Percentiles rank a stretch among this genome's conserved stretches.
These are phyloP conservation scores for Malaclemys terrapin DNA, from an alignment of 2,113 vertebrate genomes.

Conservation along the genomic window DNA sequence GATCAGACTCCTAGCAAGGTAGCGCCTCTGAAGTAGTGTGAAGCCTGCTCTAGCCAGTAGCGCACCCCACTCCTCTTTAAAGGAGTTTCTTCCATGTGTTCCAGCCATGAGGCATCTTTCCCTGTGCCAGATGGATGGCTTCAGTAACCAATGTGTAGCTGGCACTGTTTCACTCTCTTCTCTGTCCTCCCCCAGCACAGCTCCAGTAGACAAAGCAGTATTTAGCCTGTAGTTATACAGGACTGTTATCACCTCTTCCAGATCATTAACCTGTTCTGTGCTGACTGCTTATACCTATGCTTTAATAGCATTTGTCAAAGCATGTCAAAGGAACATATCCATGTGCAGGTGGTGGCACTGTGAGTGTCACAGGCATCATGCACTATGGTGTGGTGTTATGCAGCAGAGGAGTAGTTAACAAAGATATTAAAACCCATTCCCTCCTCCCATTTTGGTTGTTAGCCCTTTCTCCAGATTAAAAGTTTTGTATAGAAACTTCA, in stretches of 20 bases:
- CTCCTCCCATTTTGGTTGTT: background rate
- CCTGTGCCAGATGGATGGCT: background rate
- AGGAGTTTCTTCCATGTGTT: background rate
- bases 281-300: rapidly evolving
- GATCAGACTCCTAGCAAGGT: background rate
- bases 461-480: background rate
- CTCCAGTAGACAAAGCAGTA: background rate
- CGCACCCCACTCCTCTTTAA: background rate
- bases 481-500: background rate
- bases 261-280: slow-evolving; percentile 27
- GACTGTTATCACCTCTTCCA: background rate
- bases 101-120: background rate
- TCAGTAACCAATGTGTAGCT: background rate
- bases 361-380: background rate
- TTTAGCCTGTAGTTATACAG: slow-evolving; percentile 40
- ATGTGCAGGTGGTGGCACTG: background rate
- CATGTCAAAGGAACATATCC: background rate
- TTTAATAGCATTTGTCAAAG: background rate
- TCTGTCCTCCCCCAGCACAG: background rate
- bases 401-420: background rate
- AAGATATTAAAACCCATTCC: background rate
- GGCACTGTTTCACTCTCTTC: background rate
- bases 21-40: background rate
- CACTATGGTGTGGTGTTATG: background rate
- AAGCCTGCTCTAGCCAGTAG: background rate